Percentiles rank a stretch among this genome's conserved stretches.
phyloP scores from a whole-genome alignment of 2,888 invertebrate species.

The Ophraella communa region DNA sequence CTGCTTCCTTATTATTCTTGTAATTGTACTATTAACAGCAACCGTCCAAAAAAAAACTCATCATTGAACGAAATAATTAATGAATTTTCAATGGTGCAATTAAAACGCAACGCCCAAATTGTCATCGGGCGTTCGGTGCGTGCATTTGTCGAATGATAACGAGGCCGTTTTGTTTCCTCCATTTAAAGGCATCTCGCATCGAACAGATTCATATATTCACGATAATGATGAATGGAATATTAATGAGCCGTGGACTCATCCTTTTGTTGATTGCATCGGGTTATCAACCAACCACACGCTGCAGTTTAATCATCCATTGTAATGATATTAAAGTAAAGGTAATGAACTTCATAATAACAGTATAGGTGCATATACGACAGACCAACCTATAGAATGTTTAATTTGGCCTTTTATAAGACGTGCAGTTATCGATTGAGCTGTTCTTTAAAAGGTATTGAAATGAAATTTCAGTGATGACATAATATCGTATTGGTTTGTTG shows the following conservation, averaged over 20 bases:
- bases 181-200: background rate
- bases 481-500: too few relatives aligned
- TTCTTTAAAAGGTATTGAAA: too few relatives aligned
- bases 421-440: too few relatives aligned
- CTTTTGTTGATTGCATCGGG: background rate
- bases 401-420: too few relatives aligned
- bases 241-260: constrained; percentile 2
- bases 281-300: background rate
- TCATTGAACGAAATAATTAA: constrained; percentile 8
- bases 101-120: constrained; percentile 10
- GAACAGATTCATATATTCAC: constrained; percentile 7
- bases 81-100: constrained; percentile 3
- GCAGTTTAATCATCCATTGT: background rate
- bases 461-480: too few relatives aligned
- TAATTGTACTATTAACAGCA: background rate
- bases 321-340: background rate
- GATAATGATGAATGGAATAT: constrained; percentile 10
- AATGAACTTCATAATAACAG: background rate
- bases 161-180: constrained; percentile 4
- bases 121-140: background rate
- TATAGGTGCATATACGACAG: too few relatives aligned
- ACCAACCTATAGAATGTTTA: too few relatives aligned
- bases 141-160: constrained; percentile 3
- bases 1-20: background rate
- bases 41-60: background rate